Conservation (phyloP, 1,140 invertebrate species). For the Cydia strobilella region DNA sequence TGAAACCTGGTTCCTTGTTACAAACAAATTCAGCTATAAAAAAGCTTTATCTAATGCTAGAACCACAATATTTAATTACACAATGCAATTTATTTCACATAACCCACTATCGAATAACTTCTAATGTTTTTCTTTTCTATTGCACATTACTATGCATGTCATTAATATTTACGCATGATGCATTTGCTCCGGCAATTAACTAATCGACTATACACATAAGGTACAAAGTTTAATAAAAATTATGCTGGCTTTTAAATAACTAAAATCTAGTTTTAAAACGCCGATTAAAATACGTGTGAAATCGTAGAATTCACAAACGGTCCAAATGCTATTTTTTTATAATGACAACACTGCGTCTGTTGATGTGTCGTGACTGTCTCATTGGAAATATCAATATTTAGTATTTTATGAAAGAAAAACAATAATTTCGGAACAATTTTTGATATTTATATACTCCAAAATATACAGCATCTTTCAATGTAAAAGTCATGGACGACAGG, state of each 20-base stretch:
- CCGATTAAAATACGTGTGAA: conserved; percentile 38
- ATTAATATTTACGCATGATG: not conserved
- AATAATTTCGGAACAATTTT: conserved; percentile 55
- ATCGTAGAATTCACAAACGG: conserved; percentile 17
- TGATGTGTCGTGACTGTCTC: conserved; percentile 79
- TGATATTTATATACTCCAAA: conserved; percentile 57
- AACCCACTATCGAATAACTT: not conserved
- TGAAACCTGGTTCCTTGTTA: not conserved
- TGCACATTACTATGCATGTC: not conserved
- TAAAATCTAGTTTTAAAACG: conserved; percentile 39
- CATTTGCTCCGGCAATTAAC: too few species aligned
- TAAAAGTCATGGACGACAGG: conserved; percentile 67
- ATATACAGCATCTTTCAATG: conserved; percentile 61
- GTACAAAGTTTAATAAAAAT: too few species aligned
- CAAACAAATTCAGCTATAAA: not conserved
- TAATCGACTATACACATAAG: too few species aligned
- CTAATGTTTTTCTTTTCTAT: not conserved
- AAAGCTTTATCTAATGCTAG: not conserved
- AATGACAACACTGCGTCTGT: conserved; percentile 66
- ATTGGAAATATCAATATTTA: conserved; percentile 78
- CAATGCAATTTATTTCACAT: too few species aligned
- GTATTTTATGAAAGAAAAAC: conserved; percentile 74
- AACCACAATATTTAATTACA: too few species aligned
- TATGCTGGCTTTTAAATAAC: not conserved
- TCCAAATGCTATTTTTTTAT: conserved; percentile 34